A percentile compares a stretch with the other conserved stretches of the same genome.
Conservation (phyloP, 2,113 vertebrate genomes). For the Hyperopisus bebe region DNA sequence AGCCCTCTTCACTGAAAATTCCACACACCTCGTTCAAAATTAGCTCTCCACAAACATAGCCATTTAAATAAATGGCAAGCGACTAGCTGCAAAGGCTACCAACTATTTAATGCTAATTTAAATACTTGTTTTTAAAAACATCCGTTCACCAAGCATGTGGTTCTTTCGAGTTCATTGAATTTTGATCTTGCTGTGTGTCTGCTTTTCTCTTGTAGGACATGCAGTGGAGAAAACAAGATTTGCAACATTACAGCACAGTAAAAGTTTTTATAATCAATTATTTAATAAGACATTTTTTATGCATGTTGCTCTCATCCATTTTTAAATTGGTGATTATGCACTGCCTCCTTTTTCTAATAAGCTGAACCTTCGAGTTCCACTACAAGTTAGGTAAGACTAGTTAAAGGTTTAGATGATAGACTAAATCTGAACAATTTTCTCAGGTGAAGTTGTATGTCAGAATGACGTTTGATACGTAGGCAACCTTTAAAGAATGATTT, state of each 20-base stretch:
- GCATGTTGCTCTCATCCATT: conserved; percentile 51
- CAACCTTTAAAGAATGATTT: background rate
- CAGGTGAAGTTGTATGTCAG: background rate
- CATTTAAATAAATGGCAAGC: background rate
- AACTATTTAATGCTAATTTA: background rate
- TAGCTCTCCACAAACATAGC: background rate
- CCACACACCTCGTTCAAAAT: background rate
- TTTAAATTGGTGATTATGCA: conserved; percentile 47
- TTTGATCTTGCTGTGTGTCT: background rate
- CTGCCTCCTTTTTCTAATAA: conserved; percentile 18
- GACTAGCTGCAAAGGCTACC: background rate
- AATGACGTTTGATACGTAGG: background rate
- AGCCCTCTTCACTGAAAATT: background rate
- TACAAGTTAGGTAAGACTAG: conserved; percentile 4
- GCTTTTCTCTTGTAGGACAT: background rate
- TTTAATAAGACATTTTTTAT: conserved; percentile 40
- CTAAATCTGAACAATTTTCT: background rate
- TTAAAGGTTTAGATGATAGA: background rate
- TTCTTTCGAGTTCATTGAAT: background rate
- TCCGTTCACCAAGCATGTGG: background rate
- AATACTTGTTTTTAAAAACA: conserved; percentile 7
- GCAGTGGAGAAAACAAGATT: conserved; percentile 12
- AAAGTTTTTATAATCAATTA: conserved; percentile 48
- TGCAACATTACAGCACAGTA: conserved; percentile 31
- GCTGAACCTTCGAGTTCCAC: background rate